Percentiles rank a stretch among this genome's conserved stretches.
Conservation (phyloP, 2,888 invertebrate species). For the Agriopis leucophaearia region DNA sequence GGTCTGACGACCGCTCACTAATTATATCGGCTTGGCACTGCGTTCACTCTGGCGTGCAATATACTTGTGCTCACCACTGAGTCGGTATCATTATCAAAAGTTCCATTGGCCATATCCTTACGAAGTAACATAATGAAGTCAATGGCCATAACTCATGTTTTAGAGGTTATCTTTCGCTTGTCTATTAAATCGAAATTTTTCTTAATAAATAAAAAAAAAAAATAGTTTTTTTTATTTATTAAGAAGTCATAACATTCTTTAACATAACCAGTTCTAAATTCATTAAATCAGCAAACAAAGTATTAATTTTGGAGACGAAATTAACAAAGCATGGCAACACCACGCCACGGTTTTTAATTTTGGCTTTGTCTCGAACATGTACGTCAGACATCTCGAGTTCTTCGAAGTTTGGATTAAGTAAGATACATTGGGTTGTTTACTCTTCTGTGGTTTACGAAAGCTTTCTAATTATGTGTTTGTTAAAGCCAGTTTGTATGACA, state of each 20-base stretch:
- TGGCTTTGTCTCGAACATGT: conserved; percentile 21
- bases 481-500: background rate
- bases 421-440: conserved; percentile 11
- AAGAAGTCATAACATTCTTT: background rate
- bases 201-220: too few species aligned
- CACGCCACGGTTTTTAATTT: conserved; percentile 14
- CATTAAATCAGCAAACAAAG: background rate
- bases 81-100: too few species aligned
- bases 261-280: background rate
- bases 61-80: too few species aligned
- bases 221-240: too few species aligned
- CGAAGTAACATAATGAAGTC: too few species aligned
- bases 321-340: conserved; percentile 8
- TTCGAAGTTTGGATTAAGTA: conserved; percentile 19
- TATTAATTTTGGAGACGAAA: conserved; percentile 1
- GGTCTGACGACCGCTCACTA: too few species aligned
- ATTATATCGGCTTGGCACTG: too few species aligned
- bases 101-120: too few species aligned
- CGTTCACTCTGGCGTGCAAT: too few species aligned
- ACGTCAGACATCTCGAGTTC: conserved; percentile 22
- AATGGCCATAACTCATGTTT: too few species aligned
- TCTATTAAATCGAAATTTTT: too few species aligned
- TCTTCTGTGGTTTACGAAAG: background rate
- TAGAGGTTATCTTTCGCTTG: too few species aligned
- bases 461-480: background rate